Base-by-base conservation (phyloP, 1,140 invertebrate species). In the Oryctes rhinoceros region DNA sequence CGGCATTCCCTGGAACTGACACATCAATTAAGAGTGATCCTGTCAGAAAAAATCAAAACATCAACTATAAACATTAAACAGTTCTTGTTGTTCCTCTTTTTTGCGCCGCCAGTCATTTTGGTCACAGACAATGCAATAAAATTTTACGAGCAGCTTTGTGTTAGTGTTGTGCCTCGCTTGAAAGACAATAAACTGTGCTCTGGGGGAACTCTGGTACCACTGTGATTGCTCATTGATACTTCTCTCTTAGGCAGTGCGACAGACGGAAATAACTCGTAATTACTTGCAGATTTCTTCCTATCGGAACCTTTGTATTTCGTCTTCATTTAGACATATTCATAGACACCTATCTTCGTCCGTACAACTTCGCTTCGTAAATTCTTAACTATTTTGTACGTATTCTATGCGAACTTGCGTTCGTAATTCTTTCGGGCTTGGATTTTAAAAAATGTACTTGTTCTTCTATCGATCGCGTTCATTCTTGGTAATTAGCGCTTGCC, bases 21-120 rank as follows among this genome's bases (percentile, higher is more conserved):
- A 84, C 83, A 84, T 84, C 83, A 84, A 84, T 84, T 84, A 83
- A 83, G 82, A 81, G 78, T 53, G 81, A 81, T 79, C 82, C 82
- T 83, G 83, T 83, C 83, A 80, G 82, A 84, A 84, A 84, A 84
- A 84, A 84, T 84, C 83, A 84, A 84, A 84, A 84, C 83, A 84
- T 83, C 81, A 80, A 81, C 82, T 74, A 81, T 83, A 82, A 84
- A 82, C 82, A 83, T 83, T 83, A 83, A 84, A 83, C 80, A 82
- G 82, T 83, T 83, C 80, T 81, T 80, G 78, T 77, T 78, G 65
- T 39, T 80, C 47, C 65, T 62, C 67, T 78, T 81, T 84, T 84
- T 83, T 81, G 76, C 78, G 62, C 59, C 82, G 80, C 80, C 80
- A 80, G 78, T 84, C 81, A 80, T 84, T 84, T 84, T 80, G 83